A percentile compares a stretch with the other conserved stretches of the same genome.
phyloP scores from a whole-genome alignment of 1,140 invertebrate genomes.

The Drosophila baimaii region DNA sequence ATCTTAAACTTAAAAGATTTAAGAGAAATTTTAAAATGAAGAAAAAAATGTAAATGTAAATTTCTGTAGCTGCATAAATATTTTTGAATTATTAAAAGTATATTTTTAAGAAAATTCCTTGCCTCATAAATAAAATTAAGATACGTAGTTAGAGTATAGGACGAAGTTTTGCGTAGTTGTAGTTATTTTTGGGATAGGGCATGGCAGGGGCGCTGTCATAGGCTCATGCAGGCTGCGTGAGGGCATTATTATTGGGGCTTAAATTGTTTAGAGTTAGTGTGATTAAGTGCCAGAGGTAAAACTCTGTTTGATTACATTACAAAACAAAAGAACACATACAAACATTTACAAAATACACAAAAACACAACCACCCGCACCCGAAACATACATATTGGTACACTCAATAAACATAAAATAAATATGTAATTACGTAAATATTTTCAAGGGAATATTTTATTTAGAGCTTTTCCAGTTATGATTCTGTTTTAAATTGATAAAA shows the following conservation, averaged over 20 bases:
- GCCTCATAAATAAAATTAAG: background rate
- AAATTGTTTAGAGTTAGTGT: conserved; percentile 14
- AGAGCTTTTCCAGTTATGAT: background rate
- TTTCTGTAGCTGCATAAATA: background rate
- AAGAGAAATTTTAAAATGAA: background rate
- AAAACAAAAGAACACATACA: conserved; percentile 32
- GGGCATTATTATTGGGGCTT: conserved; percentile 10
- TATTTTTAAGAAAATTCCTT: too few relatives aligned
- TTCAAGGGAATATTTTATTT: background rate
- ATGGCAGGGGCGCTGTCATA: conserved; percentile 2
- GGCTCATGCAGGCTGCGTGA: conserved; percentile 46
- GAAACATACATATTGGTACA: conserved; percentile 35
- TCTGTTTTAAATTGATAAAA: background rate
- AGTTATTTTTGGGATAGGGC: conserved; percentile 17
- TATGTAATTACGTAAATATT: background rate
- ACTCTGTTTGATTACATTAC: conserved; percentile 36
- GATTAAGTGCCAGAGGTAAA: conserved; percentile 25
- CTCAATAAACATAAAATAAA: background rate
- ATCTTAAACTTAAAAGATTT: background rate
- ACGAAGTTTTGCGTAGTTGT: conserved; percentile 39
- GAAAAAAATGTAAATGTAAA: background rate
- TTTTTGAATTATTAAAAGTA: background rate
- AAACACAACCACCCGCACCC: conserved; percentile 19
- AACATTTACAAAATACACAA: conserved; percentile 35
- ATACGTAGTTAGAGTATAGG: background rate